These are phyloP conservation scores for Thera britannica DNA, from an alignment of 2,888 invertebrate species.

Conservation along the genomic window DNA sequence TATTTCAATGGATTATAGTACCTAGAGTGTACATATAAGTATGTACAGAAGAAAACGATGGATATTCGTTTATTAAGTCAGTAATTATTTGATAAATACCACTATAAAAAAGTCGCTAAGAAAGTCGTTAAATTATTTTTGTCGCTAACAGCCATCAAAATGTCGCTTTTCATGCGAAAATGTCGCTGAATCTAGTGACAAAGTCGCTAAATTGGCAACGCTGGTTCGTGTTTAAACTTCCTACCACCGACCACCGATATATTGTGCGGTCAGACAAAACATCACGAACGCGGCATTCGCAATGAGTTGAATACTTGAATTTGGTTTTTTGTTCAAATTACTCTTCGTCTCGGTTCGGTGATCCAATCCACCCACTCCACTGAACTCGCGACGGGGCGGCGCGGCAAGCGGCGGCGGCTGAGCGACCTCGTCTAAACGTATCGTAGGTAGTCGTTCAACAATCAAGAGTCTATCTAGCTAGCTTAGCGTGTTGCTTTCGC, in stretches of 20 bases:
- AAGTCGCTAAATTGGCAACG: no score
- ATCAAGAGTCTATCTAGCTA: conserved; percentile 41
- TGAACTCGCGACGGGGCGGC: conserved; percentile 67
- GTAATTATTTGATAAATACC: no score
- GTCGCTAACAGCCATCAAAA: no score
- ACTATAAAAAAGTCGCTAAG: no score
- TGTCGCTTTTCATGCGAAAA: no score
- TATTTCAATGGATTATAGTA: no score
- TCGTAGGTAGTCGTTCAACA: not conserved
- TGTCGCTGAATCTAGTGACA: no score
- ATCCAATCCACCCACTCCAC: conserved; percentile 77
- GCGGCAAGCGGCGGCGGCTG: conserved; percentile 23
- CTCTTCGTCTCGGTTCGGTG: conserved; percentile 83
- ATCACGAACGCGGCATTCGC: conserved; percentile 80
- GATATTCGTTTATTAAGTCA: no score
- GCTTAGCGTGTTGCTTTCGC: not conserved
- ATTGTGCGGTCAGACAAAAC: conserved; percentile 84
- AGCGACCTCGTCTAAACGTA: not conserved
- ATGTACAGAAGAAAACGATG: no score
- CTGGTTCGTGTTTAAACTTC: conserved; percentile 59
- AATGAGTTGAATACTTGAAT: conserved; percentile 81
- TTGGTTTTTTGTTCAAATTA: conserved; percentile 83
- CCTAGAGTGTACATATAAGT: no score
- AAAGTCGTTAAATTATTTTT: no score
- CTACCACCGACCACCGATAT: conserved; percentile 80